Evolutionary conservation across 2,888 invertebrate genomes (phyloP), one percentile per base, ranked within the genome.

Genomic region (Bhutanitis thaidina): DNA sequence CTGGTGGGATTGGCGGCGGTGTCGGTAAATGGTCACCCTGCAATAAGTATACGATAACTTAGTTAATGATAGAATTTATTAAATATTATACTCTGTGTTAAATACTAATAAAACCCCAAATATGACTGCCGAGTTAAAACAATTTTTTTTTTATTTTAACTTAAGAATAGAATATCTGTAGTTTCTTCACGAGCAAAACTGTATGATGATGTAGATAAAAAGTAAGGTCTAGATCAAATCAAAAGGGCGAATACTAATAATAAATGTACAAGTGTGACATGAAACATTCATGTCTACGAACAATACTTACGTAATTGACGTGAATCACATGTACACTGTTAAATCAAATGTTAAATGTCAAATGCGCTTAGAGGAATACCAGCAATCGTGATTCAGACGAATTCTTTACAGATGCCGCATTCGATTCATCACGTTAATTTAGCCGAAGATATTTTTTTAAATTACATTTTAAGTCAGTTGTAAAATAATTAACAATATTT

Each of bases 1-100:
- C 94, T 46, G 91, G 89, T 7, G 95, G 95, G 59, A 95, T 93
- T 14, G 95, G 94, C n/a, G 95, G 95, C 3, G 95, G 94, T 7
- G 95, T 95, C 10, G 95, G 95, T 38, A 95, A 82, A 76, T 95
- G 95, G 41, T 92, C 93, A 32, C 95, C 95, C 77, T 89, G 74
- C 10, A 72, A 57, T 20, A 43, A 56, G 5, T 5, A 20, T 20
- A 20, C 20, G 5, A 20, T 20, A 3, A 5, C 5, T 20, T 3
- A 20, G 20, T 20, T 20, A 20, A 3, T n/a, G n/a, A n/a, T n/a
- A n/a, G n/a, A n/a, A n/a, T n/a, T n/a, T n/a, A n/a, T n/a, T n/a
- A n/a, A n/a, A n/a, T n/a, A n/a, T n/a, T n/a, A n/a, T n/a, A n/a
- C n/a, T n/a, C n/a, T n/a, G n/a, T n/a, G n/a, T n/a, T n/a, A n/a